phyloP scores from a whole-genome alignment of 2,888 invertebrate species.

The Diloba caeruleocephala region DNA sequence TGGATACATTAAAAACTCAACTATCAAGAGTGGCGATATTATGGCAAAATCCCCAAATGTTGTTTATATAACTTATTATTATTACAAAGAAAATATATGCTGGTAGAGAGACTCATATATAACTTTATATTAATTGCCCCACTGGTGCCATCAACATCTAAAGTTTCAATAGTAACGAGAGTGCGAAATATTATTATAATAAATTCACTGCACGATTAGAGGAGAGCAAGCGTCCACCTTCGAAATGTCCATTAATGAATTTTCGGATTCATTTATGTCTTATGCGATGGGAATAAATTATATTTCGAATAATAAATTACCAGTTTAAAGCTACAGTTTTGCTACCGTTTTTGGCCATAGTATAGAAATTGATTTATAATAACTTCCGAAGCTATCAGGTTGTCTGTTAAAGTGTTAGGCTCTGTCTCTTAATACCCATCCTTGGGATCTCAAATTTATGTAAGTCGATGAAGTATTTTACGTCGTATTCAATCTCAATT shows the following conservation, averaged over 20 bases:
- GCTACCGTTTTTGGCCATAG: slow-evolving; percentile 15
- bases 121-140: too few relatives aligned
- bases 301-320: slow-evolving; percentile 50
- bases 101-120: too few relatives aligned
- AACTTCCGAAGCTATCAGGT: slow-evolving; percentile 34
- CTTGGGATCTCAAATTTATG: slow-evolving; percentile 41
- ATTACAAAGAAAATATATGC: too few relatives aligned
- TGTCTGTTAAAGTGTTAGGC: slow-evolving; percentile 27
- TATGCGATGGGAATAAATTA: slow-evolving; percentile 73
- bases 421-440: slow-evolving; percentile 26
- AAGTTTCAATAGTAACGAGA: slow-evolving; percentile 19
- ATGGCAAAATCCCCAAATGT: too few relatives aligned
- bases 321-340: slow-evolving; percentile 41
- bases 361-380: slow-evolving; percentile 51
- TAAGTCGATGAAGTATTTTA: slow-evolving; percentile 32
- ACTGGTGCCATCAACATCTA: slow-evolving; percentile 12
- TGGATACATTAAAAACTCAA: too few relatives aligned
- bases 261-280: slow-evolving; percentile 74
- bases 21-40: too few relatives aligned
- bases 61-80: too few relatives aligned
- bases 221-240: slow-evolving; percentile 73
- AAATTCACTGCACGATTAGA: slow-evolving; percentile 71
- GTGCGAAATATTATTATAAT: slow-evolving; percentile 44
- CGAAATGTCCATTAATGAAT: slow-evolving; percentile 76
- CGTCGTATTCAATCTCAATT: slow-evolving; percentile 26